Base-by-base conservation (phyloP, 2,888 invertebrate species). In the Sabellastarte sp. region DNA sequence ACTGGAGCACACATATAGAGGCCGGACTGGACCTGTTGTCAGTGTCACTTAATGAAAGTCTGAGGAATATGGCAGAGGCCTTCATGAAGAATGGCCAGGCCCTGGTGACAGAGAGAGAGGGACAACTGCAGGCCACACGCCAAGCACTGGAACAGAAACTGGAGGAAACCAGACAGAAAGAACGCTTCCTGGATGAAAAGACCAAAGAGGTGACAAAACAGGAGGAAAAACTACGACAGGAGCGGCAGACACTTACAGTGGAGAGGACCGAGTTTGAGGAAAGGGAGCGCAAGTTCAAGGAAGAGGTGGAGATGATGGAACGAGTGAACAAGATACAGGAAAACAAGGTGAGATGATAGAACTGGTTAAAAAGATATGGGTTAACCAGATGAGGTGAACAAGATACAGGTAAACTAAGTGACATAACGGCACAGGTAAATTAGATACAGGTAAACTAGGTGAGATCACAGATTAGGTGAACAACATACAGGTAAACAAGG, bases 241-340 rank as follows among this genome's bases (percentile, higher is more conserved):
- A 60, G 1, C 20, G 32, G 28, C 53, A 52, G 3, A 55, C 31
- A 15, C 26, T 26, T 5, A 57, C 57, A 10, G 30, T 53, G 26
- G 56, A 41, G 2, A 26, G 24, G 29, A 3, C 5, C 10, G 15
- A 15, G 57, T 70, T 68, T 55, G 63, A 65, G 5, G 74, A 75
- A 32, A 51, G 71, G 29, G 61, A 69, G 61, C 61, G 59, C 10
- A 66, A 68, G 41, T 72, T 75, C 31, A 56, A 66, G 24, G 71
- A 73, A 10, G n/a, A 67, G 66, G 1, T 69, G 20, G 10, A 41
- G 20, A 41, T 20, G 10, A 10, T 41, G 10, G 41, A 41, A 20
- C 10, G 20, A 41, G 20, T 41, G 20, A 10, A 41, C 41, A 41
- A 20, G 20, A 41, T 41, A 15, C 41, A 41, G 20, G 41, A 41